phyloP scores from a whole-genome alignment of 1,140 invertebrate genomes.

The Dendroctonus valens region DNA sequence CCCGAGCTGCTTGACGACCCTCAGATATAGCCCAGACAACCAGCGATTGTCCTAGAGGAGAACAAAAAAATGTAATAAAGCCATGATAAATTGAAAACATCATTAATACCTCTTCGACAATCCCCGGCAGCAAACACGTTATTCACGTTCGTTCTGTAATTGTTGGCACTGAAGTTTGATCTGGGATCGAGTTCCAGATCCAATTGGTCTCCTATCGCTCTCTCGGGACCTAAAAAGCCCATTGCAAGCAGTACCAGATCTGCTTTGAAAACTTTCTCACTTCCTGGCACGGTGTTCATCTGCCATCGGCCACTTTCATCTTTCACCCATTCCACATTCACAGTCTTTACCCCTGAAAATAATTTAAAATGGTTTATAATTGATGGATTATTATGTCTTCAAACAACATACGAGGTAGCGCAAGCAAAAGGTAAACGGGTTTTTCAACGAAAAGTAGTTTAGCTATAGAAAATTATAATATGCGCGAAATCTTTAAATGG shows the following conservation, averaged over 20 bases:
- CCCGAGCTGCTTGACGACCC: constrained; percentile 92
- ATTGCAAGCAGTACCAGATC: constrained; percentile 95
- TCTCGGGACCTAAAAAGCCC: constrained; percentile 98
- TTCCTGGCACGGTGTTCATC: constrained; percentile 84
- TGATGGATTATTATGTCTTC: too few relatives aligned
- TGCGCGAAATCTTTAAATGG: too few relatives aligned
- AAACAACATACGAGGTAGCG: too few relatives aligned
- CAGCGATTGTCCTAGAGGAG: constrained; percentile 79
- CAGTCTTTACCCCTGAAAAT: constrained; percentile 67
- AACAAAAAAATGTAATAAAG: neutral
- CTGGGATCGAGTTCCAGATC: constrained; percentile 83
- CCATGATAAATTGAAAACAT: constrained; percentile 1
- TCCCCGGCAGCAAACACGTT: constrained; percentile 92
- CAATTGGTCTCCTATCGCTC: constrained; percentile 82
- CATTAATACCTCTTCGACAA: constrained; percentile 56
- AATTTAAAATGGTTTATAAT: neutral
- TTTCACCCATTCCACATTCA: constrained; percentile 91
- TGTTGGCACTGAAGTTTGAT: constrained; percentile 88
- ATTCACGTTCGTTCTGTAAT: constrained; percentile 79
- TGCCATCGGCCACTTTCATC: constrained; percentile 91
- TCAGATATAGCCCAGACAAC: constrained; percentile 99
- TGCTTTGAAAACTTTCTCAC: constrained; percentile 81
- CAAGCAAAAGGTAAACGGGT: too few relatives aligned
- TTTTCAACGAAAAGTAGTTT: too few relatives aligned
- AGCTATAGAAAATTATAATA: too few relatives aligned